These are phyloP conservation scores for Saccostrea cuccullata DNA, from an alignment of 1,140 invertebrate species.

Conservation along the genomic window DNA sequence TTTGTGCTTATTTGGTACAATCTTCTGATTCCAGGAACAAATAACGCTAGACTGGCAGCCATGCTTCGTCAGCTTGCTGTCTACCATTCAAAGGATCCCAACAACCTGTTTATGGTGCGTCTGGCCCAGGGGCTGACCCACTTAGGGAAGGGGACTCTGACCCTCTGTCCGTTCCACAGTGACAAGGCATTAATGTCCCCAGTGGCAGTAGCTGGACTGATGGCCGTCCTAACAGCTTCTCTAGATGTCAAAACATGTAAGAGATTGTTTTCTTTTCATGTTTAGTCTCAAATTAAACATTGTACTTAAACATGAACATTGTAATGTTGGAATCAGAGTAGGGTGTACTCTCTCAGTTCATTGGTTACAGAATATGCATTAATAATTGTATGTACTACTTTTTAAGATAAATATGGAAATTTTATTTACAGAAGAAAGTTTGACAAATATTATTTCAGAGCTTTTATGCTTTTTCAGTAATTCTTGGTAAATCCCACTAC, in stretches of 20 bases:
- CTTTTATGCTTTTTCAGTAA: background rate
- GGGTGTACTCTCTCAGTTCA: too few species aligned
- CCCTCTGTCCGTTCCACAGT: conserved; percentile 97
- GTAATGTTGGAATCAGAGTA: too few species aligned
- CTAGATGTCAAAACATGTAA: conserved; percentile 97
- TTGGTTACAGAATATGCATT: too few species aligned
- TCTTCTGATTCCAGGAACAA: conserved; percentile 81
- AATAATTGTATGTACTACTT: too few species aligned
- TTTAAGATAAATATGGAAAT: too few species aligned
- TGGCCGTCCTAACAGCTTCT: conserved; percentile 94
- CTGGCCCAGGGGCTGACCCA: conserved; percentile 98
- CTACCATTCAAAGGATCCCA: conserved; percentile 98
- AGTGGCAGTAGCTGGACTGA: conserved; percentile 94
- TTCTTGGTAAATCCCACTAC: conserved; percentile 80
- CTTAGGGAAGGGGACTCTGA: conserved; percentile 98
- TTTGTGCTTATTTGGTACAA: background rate
- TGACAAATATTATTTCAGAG: too few species aligned
- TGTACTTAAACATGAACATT: background rate
- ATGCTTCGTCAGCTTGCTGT: conserved; percentile 98
- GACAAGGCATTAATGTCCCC: conserved; percentile 97
- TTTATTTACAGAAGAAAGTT: too few species aligned
- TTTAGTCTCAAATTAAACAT: background rate
- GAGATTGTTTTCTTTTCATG: conserved; percentile 72
- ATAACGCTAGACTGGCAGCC: conserved; percentile 89
- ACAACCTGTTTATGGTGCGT: conserved; percentile 99